Evolutionary conservation across 2,113 vertebrate species (phyloP), one percentile per base, ranked within the genome.

Genomic region (Melanocharis versteri): DNA sequence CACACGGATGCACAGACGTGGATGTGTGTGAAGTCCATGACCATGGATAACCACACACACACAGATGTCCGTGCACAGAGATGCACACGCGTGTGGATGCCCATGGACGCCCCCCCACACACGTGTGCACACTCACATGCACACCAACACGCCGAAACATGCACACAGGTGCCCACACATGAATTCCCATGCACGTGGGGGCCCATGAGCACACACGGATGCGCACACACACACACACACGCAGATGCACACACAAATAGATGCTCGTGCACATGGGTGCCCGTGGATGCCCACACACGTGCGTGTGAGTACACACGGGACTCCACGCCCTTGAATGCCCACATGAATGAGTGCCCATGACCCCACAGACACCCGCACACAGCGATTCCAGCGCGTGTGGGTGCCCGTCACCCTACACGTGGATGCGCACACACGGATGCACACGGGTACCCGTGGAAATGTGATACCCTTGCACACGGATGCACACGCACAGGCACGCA

Each of bases 341-440:
- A 23, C 9, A 7, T 2, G 15, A 24, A 12, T 5, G 47, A 21
- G 33, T 45, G 33, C 11, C 71, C 51, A 3, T 16, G 39, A 35
- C 13, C 26, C 22, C 57, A 28, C 4, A 8, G 26, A 1, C 17
- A 18, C 7, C 24, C 30, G 0, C 6, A 4, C 27, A 37, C 44
- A 48, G 24, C 3, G 4, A 30, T 50, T 15, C n/a, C n/a, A 20
- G 19, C 6, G 24, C 3, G 4, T 28, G 45, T 15, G 45, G 7
- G 66, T 39, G 16, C 20, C 40, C 27, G 1, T 8, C 14, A 14
- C 22, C 15, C 28, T 6, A 13, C 11, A 18, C 37, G 11, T 5
- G 17, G 50, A 42, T 51, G 16, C 13, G 18, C 33, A 15, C 23
- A 3, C 19, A 30, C 51, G 9, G 16, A 11, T 18, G 17, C 23